Base-by-base conservation (phyloP, 2,888 invertebrate species). In the Tenodera sinensis region DNA sequence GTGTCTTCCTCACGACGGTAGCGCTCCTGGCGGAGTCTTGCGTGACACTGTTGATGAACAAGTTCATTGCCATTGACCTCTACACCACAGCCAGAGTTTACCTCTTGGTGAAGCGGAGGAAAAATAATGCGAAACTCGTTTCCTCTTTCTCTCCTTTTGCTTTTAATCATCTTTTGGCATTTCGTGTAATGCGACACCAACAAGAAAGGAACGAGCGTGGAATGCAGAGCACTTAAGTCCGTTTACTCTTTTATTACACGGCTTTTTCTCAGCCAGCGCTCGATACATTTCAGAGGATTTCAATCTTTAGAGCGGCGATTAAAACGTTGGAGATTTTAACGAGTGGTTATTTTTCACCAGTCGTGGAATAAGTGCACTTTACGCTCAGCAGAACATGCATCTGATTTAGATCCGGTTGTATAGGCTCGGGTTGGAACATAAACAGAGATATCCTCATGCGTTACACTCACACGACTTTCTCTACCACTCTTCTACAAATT, bases 11-110 rank as follows among this genome's bases (percentile, higher is more conserved):
- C n/a, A 42, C 87, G 87, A 87, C 42, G 87, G 87, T 87, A 83
- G 30, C 83, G 87, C 87, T 71, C 54, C 81, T 83, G 81, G 87
- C 30, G 87, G 87, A 71, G 54, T 20, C 42, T 71, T 71, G 54
- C 54, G 54, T 71, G 54, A 71, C 54, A 25, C 42, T n/a, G 82
- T 14, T 85, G n/a, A 84, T 28, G 30, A 84, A 42, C 85, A 85
- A 85, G 87, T 87, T 87, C 87, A 83, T 87, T 87, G 87, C 28
- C 87, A 87, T 87, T 87, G 87, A 87, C 87, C 87, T 87, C 30
- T 15, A 87, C 82, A 83, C 30, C 30, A n/a, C 34, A 84, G 28
- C 30, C 14, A 34, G 54, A 71, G 54, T 71, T 71, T 71, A 71
- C 54, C 54, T 71, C 84, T 84, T 34, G 25, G 84, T 54, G 85